phyloP scores from a whole-genome alignment of 2,113 vertebrate genomes.

The Siniperca chuatsi region DNA sequence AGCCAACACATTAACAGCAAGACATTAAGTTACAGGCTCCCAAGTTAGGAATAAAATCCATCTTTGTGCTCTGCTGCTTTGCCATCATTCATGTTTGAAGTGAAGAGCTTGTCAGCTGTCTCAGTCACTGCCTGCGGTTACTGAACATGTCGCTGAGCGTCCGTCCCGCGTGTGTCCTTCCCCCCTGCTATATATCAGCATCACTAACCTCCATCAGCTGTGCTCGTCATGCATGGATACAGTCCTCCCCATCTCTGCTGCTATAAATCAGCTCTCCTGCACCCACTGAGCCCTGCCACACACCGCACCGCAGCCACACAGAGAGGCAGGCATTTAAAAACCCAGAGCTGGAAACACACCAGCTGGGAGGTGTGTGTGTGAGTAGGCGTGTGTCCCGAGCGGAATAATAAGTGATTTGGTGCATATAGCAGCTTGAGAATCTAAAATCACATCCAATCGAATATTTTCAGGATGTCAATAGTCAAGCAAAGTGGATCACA shows the following conservation, averaged over 20 bases:
- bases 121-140: neutral
- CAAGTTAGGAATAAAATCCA: neutral
- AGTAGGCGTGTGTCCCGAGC: neutral
- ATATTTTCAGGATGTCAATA: neutral
- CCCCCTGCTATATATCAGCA: constrained; percentile 1
- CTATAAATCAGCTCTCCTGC: constrained; percentile 22
- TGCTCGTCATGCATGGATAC: constrained; percentile 17
- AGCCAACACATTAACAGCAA: neutral
- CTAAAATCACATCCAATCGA: neutral
- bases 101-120: neutral
- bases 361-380: neutral
- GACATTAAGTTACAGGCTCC: neutral
- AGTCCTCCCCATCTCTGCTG: neutral
- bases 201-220: constrained; percentile 30
- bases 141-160: neutral
- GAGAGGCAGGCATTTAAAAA: constrained; percentile 4
- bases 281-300: neutral
- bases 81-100: neutral
- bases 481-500: neutral
- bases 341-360: neutral
- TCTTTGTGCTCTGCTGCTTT: neutral
- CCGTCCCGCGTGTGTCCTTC: neutral
- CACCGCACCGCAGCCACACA: neutral
- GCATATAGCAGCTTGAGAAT: neutral
- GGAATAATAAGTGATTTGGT: constrained; percentile 1